phyloP scores from a whole-genome alignment of 2,113 vertebrate genomes.

The Etheostoma spectabile region DNA sequence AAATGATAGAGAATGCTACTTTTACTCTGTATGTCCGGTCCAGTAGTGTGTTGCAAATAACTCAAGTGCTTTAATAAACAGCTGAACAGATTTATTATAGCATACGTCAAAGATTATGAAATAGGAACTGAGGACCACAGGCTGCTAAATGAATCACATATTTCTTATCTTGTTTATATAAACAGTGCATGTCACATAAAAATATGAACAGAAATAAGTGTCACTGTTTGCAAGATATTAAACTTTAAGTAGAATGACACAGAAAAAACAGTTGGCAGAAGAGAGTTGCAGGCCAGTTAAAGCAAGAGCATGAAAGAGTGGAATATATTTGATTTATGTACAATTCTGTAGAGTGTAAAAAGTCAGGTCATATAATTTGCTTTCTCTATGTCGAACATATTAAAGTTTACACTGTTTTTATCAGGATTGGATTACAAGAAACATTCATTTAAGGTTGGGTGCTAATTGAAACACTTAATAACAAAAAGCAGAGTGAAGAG shows the following conservation, averaged over 20 bases:
- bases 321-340: conserved; percentile 79
- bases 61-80: conserved; percentile 83
- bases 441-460: conserved; percentile 80
- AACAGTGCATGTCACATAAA: conserved; percentile 85
- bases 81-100: conserved; percentile 83
- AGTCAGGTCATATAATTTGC: conserved; percentile 62
- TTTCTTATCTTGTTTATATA: conserved; percentile 79
- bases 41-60: conserved; percentile 64
- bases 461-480: conserved; percentile 73
- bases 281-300: conserved; percentile 74
- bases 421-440: conserved; percentile 81
- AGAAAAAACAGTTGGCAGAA: conserved; percentile 84
- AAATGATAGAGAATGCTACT: background rate
- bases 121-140: conserved; percentile 78
- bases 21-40: conserved; percentile 12
- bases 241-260: conserved; percentile 86
- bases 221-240: conserved; percentile 84
- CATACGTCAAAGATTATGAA: conserved; percentile 78
- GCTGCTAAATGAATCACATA: conserved; percentile 80
- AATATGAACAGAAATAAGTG: conserved; percentile 85
- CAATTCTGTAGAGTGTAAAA: conserved; percentile 80
- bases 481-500: conserved; percentile 68
- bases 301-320: conserved; percentile 73
- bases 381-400: conserved; percentile 78
- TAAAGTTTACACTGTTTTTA: conserved; percentile 80